phyloP scores from a whole-genome alignment of 2,797 vertebrate species.

The Platyrinchus mystaceus region DNA sequence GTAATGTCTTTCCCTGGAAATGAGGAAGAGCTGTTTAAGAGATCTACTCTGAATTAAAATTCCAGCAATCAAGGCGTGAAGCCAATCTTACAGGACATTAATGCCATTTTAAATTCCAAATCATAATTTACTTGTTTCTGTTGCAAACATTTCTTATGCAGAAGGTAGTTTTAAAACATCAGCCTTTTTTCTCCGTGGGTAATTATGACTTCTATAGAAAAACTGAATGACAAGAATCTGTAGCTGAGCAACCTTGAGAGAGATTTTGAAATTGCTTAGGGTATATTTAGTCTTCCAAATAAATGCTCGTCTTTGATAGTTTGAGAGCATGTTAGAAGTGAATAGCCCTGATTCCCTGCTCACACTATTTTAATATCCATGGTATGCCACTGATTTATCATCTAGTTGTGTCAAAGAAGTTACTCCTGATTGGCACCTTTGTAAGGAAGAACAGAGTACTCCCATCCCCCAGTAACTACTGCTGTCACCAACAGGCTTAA shows the following conservation, averaged over 20 bases:
- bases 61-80: neutral
- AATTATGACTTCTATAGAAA: constrained; percentile 6
- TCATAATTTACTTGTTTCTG: neutral
- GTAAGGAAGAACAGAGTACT: neutral
- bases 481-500: neutral
- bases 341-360: constrained; percentile 34
- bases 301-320: neutral
- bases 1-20: neutral
- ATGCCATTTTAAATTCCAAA: neutral
- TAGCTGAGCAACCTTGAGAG: constrained; percentile 17
- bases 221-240: neutral
- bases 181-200: neutral
- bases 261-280: constrained; percentile 19
- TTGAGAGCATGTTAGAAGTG: neutral
- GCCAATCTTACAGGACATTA: neutral
- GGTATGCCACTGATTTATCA: neutral
- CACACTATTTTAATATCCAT: neutral
- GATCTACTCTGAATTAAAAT: constrained; percentile 20
- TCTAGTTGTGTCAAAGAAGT: neutral
- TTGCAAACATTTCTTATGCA: neutral
- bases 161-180: constrained; percentile 18
- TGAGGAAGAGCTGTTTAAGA: neutral
- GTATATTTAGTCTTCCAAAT: constrained; percentile 31
- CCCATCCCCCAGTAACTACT: neutral
- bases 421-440: neutral